phyloP scores from a whole-genome alignment of 1,140 invertebrate species.

The Megalopta genalis region DNA sequence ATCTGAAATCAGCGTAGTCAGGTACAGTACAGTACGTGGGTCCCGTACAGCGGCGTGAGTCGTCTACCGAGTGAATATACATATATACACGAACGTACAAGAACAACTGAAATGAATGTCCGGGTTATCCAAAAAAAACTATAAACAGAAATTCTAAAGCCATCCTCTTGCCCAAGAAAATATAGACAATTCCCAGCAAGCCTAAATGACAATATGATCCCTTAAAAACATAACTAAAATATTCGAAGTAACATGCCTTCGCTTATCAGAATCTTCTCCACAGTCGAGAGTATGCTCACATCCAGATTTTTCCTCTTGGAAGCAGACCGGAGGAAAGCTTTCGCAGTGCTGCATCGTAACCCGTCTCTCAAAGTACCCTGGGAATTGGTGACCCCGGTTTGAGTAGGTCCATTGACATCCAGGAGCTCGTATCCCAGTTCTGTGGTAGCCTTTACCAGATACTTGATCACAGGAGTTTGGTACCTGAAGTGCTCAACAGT shows the following conservation, averaged over 20 bases:
- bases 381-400: slow-evolving; percentile 86
- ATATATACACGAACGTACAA: too few relatives aligned
- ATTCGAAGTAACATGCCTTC: slow-evolving; percentile 47
- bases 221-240: too few relatives aligned
- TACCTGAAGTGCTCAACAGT: slow-evolving; percentile 82
- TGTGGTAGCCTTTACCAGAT: slow-evolving; percentile 85
- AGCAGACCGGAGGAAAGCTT: slow-evolving; percentile 88
- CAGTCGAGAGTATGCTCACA: slow-evolving; percentile 82
- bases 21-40: too few relatives aligned
- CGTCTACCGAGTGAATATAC: too few relatives aligned
- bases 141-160: too few relatives aligned
- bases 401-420: slow-evolving; percentile 88
- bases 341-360: slow-evolving; percentile 89
- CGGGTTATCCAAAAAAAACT: too few relatives aligned
- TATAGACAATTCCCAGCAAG: too few relatives aligned
- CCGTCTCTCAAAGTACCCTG: slow-evolving; percentile 91
- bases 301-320: slow-evolving; percentile 87
- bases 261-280: slow-evolving; percentile 84
- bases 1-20: too few relatives aligned
- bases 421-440: slow-evolving; percentile 86
- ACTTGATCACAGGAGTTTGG: slow-evolving; percentile 82
- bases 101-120: too few relatives aligned
- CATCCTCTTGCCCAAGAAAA: too few relatives aligned
- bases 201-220: too few relatives aligned
- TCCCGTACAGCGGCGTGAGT: too few relatives aligned